Base-by-base conservation (phyloP, 2,888 invertebrate genomes). In the Thymelicus acteon region DNA sequence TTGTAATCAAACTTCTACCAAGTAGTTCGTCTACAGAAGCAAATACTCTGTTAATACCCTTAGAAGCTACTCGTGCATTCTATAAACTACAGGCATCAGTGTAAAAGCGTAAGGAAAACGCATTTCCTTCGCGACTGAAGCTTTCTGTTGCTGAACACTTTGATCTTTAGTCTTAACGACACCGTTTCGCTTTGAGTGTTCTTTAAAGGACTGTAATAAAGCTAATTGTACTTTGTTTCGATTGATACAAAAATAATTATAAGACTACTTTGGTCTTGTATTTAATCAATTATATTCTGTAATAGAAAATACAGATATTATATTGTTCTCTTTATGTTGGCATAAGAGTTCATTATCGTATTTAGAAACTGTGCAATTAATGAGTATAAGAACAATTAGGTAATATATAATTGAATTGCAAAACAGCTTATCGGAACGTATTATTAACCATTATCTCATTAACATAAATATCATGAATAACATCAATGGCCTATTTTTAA, bases 91-190 rank as follows among this genome's bases (percentile, higher is more conserved):
- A 49, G 52, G 49, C 70, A 70, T 70, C 70, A 70, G 60, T 64
- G 64, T 70, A 64, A 70, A 64, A 70, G 70, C 70, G 64, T 70
- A 65, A 70, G 58, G 64, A 70, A 70, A 70, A 69, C 70, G 70
- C 70, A 70, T 70, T 70, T 70, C 70, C 64, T 70, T 65, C 60
- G 64, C 64, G 70, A 64, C 52, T 60, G 49, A 60, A 40, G 48
- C 60, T 70, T 70, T 65, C 67, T 70, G 60, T 65, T 52, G 60
- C 64, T 15, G 64, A 70, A 65, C 60, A 65, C 70, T 70, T 70
- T 70, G 64, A 70, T 70, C 64, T 60, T 64, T 70, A 64, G 58
- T 64, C 52, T 48, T 44, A 70, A 70, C 70, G 60, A 64, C 60
- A 70, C 63, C 60, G 60, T 70, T 70, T 58, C 31, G 49, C 70